These are phyloP conservation scores for Anhinga anhinga DNA, from an alignment of 2,113 vertebrate genomes.

Conservation along the genomic window DNA sequence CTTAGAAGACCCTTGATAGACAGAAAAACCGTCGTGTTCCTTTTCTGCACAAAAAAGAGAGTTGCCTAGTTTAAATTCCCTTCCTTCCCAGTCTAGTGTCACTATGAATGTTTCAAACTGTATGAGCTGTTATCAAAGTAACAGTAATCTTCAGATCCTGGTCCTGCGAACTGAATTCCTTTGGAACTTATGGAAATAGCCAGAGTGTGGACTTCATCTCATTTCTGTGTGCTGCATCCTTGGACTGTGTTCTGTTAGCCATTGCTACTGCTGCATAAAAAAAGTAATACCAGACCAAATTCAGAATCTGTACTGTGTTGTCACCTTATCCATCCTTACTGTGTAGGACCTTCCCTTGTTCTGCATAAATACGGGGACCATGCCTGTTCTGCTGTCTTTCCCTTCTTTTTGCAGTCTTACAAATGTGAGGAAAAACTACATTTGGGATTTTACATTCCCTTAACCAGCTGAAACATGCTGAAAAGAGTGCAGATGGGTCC, in stretches of 20 bases:
- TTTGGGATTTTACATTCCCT: background rate
- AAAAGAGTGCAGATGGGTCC: background rate
- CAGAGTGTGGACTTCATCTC: background rate
- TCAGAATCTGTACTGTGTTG: background rate
- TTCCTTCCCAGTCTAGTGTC: background rate
- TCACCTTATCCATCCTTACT: background rate
- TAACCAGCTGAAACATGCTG: background rate
- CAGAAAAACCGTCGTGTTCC: fast-evolving
- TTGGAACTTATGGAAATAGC: background rate
- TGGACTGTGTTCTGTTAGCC: background rate
- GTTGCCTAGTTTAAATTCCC: background rate
- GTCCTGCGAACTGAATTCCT: background rate
- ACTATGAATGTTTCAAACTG: background rate
- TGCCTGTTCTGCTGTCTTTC: background rate
- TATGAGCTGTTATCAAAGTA: background rate
- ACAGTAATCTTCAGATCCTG: background rate
- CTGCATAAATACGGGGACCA: background rate
- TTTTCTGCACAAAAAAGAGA: background rate
- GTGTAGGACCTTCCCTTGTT: background rate
- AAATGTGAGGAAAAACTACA: fast-evolving
- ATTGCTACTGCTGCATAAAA: background rate
- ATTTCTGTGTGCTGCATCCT: background rate
- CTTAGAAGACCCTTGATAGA: background rate
- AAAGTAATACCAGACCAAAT: background rate
- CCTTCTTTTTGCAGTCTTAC: background rate